Percentiles rank a stretch among this genome's conserved stretches.
Conservation (phyloP, 1,140 invertebrate genomes). For the Arctopsyche grandis region DNA sequence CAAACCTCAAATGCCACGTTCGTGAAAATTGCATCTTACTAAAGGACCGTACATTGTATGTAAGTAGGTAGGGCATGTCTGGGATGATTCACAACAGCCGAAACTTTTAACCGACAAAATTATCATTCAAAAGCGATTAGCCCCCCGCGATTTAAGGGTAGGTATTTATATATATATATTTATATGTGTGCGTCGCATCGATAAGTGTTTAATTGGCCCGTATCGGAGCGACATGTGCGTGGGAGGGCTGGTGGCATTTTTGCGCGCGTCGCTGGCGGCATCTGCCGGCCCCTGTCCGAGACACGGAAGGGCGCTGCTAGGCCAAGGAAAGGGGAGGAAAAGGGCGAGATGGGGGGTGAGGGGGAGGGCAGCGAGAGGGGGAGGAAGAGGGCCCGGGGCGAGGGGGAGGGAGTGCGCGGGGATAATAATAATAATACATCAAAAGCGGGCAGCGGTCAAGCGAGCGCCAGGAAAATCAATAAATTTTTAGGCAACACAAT, state of each 20-base stretch:
- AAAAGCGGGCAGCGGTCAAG: constrained; percentile 53
- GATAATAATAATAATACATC: constrained; percentile 48
- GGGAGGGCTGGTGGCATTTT: neutral
- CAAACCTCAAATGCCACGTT: too few species aligned
- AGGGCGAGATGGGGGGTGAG: neutral
- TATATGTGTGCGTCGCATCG: neutral
- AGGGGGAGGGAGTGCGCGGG: constrained; percentile 4
- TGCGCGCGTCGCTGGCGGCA: constrained; percentile 9
- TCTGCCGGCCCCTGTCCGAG: constrained; percentile 16
- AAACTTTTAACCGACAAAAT: too few species aligned
- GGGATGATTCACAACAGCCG: too few species aligned
- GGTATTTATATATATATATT: too few species aligned
- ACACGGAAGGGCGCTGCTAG: neutral
- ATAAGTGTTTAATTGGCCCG: constrained; percentile 3
- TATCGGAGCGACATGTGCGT: neutral
- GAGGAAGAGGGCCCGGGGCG: neutral
- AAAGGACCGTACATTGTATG: too few species aligned
- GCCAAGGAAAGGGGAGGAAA: neutral
- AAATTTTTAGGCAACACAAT: constrained; percentile 56
- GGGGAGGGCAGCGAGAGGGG: constrained; percentile 4
- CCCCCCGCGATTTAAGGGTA: too few species aligned
- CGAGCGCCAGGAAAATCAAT: constrained; percentile 54
- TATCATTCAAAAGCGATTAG: too few species aligned
- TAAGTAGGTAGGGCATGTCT: too few species aligned
- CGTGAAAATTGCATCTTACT: too few species aligned